Evolutionary conservation across 92 coral and sea anemone genomes (phyloP).

Genomic region (Porites rus): DNA sequence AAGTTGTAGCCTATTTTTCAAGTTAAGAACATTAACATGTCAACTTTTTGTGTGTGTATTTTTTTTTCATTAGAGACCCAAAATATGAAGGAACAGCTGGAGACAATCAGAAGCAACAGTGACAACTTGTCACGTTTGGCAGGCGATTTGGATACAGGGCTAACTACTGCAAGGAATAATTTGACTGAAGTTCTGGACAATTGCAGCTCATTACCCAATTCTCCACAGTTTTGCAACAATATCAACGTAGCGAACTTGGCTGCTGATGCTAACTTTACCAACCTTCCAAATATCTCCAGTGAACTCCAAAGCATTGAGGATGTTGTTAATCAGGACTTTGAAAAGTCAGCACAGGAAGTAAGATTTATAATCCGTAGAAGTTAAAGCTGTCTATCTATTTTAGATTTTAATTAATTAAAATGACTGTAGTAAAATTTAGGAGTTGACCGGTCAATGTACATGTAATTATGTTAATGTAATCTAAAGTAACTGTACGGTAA

Average conservation of each 20-base stretch:
- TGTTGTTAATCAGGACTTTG: constrained; percentile 72
- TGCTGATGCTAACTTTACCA: constrained; percentile 77
- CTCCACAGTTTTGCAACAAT: neutral
- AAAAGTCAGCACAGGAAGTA: constrained; percentile 73
- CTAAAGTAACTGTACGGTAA: too few relatives aligned
- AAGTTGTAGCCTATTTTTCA: too few relatives aligned
- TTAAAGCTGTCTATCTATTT: neutral
- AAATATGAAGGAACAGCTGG: constrained; percentile 69
- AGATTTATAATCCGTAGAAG: neutral
- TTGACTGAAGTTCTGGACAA: constrained; percentile 14
- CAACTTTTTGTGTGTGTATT: too few relatives aligned
- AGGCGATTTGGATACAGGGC: constrained; percentile 5
- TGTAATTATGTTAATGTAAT: too few relatives aligned
- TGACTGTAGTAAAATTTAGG: too few relatives aligned
- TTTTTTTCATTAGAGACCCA: constrained; percentile 58
- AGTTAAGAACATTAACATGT: neutral
- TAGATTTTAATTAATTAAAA: too few relatives aligned
- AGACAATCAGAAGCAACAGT: constrained; percentile 65
- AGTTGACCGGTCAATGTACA: neutral
- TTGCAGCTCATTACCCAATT: neutral
- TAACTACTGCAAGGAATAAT: constrained; percentile 26
- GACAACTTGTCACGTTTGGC: constrained; percentile 24
- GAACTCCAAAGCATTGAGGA: constrained; percentile 61
- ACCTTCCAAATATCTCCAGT: constrained; percentile 69
- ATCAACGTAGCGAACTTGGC: constrained; percentile 6